A percentile compares a stretch with the other conserved stretches of the same genome.
Evolutionary conservation across 2,888 invertebrate genomes (phyloP).

Genomic region (Orthosia gracilis): DNA sequence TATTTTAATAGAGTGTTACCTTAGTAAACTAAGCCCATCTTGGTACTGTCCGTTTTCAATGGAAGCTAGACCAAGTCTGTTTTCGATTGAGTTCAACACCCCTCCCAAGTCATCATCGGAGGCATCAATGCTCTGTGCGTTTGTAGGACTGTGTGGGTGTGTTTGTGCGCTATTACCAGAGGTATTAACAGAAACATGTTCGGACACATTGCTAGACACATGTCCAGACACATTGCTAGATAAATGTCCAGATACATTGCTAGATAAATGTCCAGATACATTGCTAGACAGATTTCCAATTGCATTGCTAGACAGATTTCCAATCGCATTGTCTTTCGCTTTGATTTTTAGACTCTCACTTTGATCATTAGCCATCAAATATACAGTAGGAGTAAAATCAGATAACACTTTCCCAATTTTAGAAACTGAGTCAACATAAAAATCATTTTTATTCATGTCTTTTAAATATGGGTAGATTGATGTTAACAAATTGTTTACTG

Average conservation of each 20-base stretch:
- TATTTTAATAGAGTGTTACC: constrained; percentile 72
- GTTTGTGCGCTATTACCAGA: constrained; percentile 33
- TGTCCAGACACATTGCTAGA: constrained; percentile 12
- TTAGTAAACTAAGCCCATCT: constrained; percentile 90
- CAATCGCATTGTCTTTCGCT: constrained; percentile 22
- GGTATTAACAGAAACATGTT: constrained; percentile 1
- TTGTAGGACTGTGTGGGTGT: constrained; percentile 34
- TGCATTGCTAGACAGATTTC: constrained; percentile 9
- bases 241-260: not conserved
- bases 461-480: constrained; percentile 76
- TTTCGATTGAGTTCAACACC: constrained; percentile 92
- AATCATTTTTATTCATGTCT: constrained; percentile 72
- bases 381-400: constrained; percentile 78
- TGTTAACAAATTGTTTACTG: constrained; percentile 72
- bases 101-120: constrained; percentile 86
- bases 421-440: constrained; percentile 69
- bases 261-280: not conserved
- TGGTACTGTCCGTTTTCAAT: constrained; percentile 90
- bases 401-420: constrained; percentile 77
- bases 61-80: constrained; percentile 91
- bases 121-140: constrained; percentile 68
- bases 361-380: constrained; percentile 85
- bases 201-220: constrained; percentile 9
- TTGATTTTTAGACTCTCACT: constrained; percentile 58
- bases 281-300: not conserved